These are phyloP conservation scores for Eurystomus gularis DNA, from an alignment of 2,113 vertebrate species.

Conservation along the genomic window DNA sequence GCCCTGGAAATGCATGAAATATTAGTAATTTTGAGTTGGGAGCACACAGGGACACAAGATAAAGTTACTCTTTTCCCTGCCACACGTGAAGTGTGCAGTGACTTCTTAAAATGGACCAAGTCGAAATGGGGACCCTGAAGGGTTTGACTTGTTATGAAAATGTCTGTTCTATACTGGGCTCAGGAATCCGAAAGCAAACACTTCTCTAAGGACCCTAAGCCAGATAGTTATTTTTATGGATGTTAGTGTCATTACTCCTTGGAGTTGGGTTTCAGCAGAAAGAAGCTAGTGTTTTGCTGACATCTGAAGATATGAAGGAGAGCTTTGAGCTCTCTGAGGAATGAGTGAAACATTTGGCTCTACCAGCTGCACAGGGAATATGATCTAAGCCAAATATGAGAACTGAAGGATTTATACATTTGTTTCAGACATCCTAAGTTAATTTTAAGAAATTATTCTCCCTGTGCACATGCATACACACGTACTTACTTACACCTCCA, in stretches of 20 bases:
- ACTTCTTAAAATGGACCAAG: not conserved
- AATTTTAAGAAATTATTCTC: slow-evolving; percentile 58
- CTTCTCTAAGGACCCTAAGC: slow-evolving; percentile 15
- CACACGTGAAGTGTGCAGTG: not conserved
- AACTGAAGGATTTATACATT: slow-evolving; percentile 8
- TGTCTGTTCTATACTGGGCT: not conserved
- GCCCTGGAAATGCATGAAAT: not conserved
- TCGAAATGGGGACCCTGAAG: not conserved
- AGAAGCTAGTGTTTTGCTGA: slow-evolving; percentile 76
- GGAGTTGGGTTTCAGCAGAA: slow-evolving; percentile 66
- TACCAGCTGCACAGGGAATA: slow-evolving; percentile 59
- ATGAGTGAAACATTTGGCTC: slow-evolving; percentile 56
- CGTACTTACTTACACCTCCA: not conserved
- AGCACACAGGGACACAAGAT: not conserved
- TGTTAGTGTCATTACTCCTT: slow-evolving; percentile 38
- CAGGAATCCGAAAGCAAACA: not conserved
- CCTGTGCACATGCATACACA: not conserved
- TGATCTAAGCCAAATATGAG: slow-evolving; percentile 53
- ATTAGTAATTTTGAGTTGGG: not conserved
- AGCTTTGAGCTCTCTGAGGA: slow-evolving; percentile 46
- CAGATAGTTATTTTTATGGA: slow-evolving; percentile 71
- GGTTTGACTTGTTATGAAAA: not conserved
- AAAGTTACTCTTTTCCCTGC: not conserved
- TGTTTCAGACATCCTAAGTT: not conserved
- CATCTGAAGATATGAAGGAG: slow-evolving; percentile 63